phyloP scores from a whole-genome alignment of 2,797 vertebrate genomes.

The Peromyscus aztecus region DNA sequence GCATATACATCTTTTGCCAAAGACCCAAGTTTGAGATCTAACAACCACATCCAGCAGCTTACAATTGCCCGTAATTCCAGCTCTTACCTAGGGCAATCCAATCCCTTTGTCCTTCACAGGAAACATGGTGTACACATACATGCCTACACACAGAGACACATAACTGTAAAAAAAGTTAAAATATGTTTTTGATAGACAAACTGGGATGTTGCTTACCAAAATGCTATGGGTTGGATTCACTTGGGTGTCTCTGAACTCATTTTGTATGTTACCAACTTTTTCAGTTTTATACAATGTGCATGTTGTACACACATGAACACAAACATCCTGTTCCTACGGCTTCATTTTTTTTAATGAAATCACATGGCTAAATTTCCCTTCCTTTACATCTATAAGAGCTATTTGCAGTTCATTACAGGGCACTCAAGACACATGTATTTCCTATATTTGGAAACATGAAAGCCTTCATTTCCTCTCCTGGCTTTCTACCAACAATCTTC shows the following conservation, averaged over 20 bases:
- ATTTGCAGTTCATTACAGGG: slow-evolving; percentile 28
- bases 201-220: neutral
- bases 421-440: slow-evolving; percentile 26
- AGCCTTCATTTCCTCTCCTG: slow-evolving; percentile 17
- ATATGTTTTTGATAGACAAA: neutral
- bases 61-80: neutral
- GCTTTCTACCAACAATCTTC: slow-evolving; percentile 52
- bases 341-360: slow-evolving; percentile 23
- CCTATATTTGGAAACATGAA: slow-evolving; percentile 50
- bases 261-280: neutral
- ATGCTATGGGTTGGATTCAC: neutral
- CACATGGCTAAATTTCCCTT: neutral
- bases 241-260: neutral
- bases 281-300: neutral
- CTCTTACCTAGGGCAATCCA: neutral
- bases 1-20: neutral
- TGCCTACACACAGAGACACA: neutral
- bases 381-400: neutral
- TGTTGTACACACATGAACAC: neutral
- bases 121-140: neutral
- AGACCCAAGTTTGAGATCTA: neutral
- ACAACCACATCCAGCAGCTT: neutral
- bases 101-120: neutral
- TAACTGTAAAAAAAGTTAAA: neutral
- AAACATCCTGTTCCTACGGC: neutral